Base-by-base conservation (phyloP, 2,113 vertebrate genomes). In the Opisthocomus hoazin region DNA sequence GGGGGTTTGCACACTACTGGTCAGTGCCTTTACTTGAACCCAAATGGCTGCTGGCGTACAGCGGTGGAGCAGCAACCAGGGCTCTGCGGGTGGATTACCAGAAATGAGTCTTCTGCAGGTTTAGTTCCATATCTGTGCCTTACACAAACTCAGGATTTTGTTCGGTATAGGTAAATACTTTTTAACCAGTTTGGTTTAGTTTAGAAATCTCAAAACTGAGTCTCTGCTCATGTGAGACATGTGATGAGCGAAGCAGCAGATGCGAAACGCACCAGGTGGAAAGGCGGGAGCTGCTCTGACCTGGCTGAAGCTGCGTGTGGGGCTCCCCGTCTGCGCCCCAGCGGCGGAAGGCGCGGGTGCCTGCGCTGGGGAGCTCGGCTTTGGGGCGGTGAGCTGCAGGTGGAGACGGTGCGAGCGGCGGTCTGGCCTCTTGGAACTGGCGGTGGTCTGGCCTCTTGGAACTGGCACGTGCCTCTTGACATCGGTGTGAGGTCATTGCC, bases 41-140 rank as follows among this genome's bases (percentile, higher is more conserved):
- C n/a, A 45, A 61, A 23, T 37, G n/a, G 36, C 37, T 39, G 0
- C 24, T 80, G 0, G 0, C 37, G 39, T 53, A 9, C 2, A n/a
- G 75, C 26, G 13, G 5, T 1, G 15, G 39, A 46, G 26, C 43
- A 60, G 57, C 15, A 56, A 26, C 45, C 43, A 29, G 34, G 84
- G 54, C 13, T 13, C n/a, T 65, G 12, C 17, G 34, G 46, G 26
- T 41, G 22, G 41, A 37, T 58, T 88, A 23, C 6, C 54, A 63
- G 60, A 57, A 87, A 54, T 8, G 6, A 12, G 20, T 76, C 22
- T 15, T 85, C 17, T 56, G 8, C 41, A 23, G 18, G 39, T 56
- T 60, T 74, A 53, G 53, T 56, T 74, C 20, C 10, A 8, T 80
- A 37, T 51, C 60, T 51, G 1, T 68, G 54, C 11, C 8, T 77